phyloP scores from a whole-genome alignment of 2,888 invertebrate species.

The Agrotis clavis region DNA sequence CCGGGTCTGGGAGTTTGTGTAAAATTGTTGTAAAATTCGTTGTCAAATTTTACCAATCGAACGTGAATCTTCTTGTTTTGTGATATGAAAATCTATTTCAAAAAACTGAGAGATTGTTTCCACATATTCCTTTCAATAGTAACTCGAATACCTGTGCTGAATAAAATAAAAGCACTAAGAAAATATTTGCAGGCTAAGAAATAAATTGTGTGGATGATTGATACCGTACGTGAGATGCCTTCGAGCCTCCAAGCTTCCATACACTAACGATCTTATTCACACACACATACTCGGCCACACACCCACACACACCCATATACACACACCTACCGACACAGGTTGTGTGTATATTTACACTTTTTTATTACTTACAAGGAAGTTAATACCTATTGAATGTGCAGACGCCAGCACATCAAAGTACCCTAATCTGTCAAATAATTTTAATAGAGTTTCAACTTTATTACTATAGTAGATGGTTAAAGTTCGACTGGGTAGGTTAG shows the following conservation, averaged over 20 bases:
- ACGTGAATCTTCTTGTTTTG: no score
- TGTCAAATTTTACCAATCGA: no score
- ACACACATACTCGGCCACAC: conserved; percentile 1
- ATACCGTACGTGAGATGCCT: conserved; percentile 70
- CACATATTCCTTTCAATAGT: conserved; percentile 30
- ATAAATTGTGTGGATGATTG: conserved; percentile 69
- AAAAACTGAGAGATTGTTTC: background rate
- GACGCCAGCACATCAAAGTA: no score
- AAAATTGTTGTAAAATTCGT: no score
- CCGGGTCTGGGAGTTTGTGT: no score
- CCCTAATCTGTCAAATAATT: no score
- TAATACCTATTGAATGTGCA: no score
- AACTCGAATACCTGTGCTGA: conserved; percentile 39
- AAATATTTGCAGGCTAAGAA: conserved; percentile 60
- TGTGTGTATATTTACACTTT: conserved; percentile 18
- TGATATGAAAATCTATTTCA: no score
- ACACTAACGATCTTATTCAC: conserved; percentile 68
- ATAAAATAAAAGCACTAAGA: conserved; percentile 54
- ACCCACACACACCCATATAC: background rate
- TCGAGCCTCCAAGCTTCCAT: conserved; percentile 56
- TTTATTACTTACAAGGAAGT: no score
- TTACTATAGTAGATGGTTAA: no score
- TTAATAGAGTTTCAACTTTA: no score
- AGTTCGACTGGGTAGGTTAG: no score
- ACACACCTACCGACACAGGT: conserved; percentile 15